These are phyloP conservation scores for Antheraea pernyi DNA, from an alignment of 1,140 invertebrate species.

Conservation along the genomic window DNA sequence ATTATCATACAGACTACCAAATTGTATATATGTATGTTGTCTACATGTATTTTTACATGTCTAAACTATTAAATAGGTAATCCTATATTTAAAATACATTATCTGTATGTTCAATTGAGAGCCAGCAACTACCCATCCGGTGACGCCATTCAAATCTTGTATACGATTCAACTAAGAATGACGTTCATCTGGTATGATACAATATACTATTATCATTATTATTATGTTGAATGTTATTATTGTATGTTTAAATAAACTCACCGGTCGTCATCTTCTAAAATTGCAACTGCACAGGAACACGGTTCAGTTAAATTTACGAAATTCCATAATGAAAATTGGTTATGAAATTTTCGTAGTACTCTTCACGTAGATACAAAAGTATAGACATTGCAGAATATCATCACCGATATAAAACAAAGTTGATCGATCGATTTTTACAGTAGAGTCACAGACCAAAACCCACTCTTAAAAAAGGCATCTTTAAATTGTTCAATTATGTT, in stretches of 20 bases:
- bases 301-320: slow-evolving; percentile 4
- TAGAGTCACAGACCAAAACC: background rate
- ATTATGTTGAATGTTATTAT: background rate
- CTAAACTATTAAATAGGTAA: too few species aligned
- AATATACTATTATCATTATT: background rate
- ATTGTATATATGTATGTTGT: too few species aligned
- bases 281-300: background rate
- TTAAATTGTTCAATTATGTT: background rate
- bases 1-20: too few species aligned
- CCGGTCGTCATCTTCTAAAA: slow-evolving; percentile 48
- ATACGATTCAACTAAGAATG: background rate
- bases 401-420: slow-evolving; percentile 11
- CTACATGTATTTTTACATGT: too few species aligned
- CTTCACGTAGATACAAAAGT: background rate
- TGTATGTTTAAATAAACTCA: slow-evolving; percentile 31
- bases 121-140: slow-evolving; percentile 26
- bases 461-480: background rate
- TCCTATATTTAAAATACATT: background rate
- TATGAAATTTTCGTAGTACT: slow-evolving; percentile 11
- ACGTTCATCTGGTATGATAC: background rate
- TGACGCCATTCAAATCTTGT: slow-evolving; percentile 26
- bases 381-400: background rate
- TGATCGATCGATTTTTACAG: slow-evolving; percentile 28
- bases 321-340: slow-evolving; percentile 11
- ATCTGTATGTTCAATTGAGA: slow-evolving; percentile 17